These are phyloP conservation scores for Petrocephalus zakoni DNA, from an alignment of 2,113 vertebrate genomes.

Conservation along the genomic window DNA sequence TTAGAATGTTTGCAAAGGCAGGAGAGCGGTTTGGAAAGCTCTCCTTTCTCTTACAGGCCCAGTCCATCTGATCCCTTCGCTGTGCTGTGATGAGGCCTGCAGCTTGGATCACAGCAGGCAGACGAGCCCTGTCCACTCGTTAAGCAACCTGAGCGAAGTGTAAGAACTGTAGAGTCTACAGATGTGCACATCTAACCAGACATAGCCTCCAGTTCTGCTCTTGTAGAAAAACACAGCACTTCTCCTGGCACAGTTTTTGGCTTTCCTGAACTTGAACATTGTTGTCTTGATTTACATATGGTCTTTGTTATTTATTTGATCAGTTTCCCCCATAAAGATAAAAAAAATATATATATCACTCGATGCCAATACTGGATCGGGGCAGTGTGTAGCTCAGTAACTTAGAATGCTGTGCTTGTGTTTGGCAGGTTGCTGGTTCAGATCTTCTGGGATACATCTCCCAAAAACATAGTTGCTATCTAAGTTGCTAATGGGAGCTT, in stretches of 20 bases:
- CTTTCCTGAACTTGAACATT: neutral
- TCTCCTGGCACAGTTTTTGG: neutral
- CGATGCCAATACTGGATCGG: neutral
- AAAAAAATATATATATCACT: neutral
- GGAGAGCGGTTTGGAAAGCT: neutral
- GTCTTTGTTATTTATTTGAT: neutral
- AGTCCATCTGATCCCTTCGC: slow-evolving; percentile 75
- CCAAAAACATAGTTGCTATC: neutral
- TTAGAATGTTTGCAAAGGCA: neutral
- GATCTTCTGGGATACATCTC: neutral
- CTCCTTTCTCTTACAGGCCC: slow-evolving; percentile 62
- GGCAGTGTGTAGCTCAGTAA: neutral
- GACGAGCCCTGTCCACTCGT: slow-evolving; percentile 68
- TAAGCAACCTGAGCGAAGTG: slow-evolving; percentile 67
- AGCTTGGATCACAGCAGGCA: slow-evolving; percentile 57
- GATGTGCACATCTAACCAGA: neutral
- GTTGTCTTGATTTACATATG: neutral
- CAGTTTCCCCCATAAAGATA: neutral
- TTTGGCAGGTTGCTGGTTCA: neutral
- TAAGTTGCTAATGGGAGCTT: neutral
- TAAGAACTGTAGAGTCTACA: slow-evolving; percentile 46
- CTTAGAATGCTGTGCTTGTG: neutral
- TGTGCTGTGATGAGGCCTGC: slow-evolving; percentile 77
- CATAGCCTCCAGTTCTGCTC: neutral
- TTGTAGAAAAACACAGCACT: neutral